Base-by-base conservation (phyloP, 2,797 vertebrate species). In the Nothura maculosa region DNA sequence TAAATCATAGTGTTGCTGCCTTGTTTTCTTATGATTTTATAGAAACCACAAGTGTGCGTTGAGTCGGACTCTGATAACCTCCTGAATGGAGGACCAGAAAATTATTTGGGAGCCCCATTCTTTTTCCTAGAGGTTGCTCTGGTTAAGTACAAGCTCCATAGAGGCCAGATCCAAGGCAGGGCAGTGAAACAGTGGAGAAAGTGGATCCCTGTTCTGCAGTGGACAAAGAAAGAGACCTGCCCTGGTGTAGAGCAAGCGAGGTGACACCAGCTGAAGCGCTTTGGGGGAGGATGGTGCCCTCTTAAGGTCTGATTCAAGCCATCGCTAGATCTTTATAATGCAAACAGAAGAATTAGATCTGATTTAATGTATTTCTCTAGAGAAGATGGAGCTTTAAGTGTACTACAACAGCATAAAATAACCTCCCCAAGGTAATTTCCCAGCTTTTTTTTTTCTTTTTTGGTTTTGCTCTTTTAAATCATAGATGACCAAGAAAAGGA, bases 401-500 rank as follows among this genome's bases (percentile, higher is more conserved):
- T 82, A 86, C 60, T 61, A 19, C 48, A 95, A 84, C 12, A 84
- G 40, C 47, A 67, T 77, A 86, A 94, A 91, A 90, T 64, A 85
- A 92, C 74, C 69, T 93, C 85, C 47, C 25, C 30, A 45, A 85
- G 81, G 69, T 91, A 94, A 95, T 90, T 93, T 93, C 81, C 47
- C 47, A 47, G 47, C 47, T 22, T 77, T 18, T 42, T 92, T 89
- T 90, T 94, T 94, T 40, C 12, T 86, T 82, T 89, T 79, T 81
- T 75, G 93, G 95, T 96, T 87, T 89, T 32, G 28, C n/a, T 14
- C 28, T 69, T 69, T 47, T 22, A 12, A 96, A 94, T 95, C 87
- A 79, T 86, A 57, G 40, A 69, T 97, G 94, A 96, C 96, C 72
- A 94, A 97, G 93, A 97, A 77, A 20, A 74, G 95, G 84, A 90